A percentile compares a stretch with the other conserved stretches of the same genome.
These are phyloP conservation scores for Diachrysia chrysitis DNA, from an alignment of 2,888 invertebrate genomes.

Conservation along the genomic window DNA sequence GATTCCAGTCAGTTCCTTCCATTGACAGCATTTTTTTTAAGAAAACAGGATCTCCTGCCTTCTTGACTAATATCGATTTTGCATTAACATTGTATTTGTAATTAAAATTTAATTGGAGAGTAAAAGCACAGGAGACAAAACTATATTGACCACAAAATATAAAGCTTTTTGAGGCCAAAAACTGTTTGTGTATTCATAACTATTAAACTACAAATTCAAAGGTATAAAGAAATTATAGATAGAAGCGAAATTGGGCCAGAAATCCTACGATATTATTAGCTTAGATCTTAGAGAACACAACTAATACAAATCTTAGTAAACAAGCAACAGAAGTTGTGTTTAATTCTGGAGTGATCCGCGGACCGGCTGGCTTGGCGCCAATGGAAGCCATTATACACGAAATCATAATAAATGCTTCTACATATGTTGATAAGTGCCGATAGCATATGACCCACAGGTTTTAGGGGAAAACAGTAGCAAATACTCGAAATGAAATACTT, in stretches of 20 bases:
- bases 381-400: conserved; percentile 55
- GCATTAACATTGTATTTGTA: too few relatives aligned
- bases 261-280: conserved; percentile 5
- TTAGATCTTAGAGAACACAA: conserved; percentile 24
- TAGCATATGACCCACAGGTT: conserved; percentile 44
- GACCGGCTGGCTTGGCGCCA: conserved; percentile 66
- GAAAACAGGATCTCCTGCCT: too few relatives aligned
- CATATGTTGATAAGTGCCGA: conserved; percentile 49
- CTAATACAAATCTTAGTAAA: conserved; percentile 39
- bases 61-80: too few relatives aligned
- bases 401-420: conserved; percentile 61
- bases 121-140: too few relatives aligned
- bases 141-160: too few relatives aligned
- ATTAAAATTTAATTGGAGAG: too few relatives aligned
- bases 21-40: too few relatives aligned
- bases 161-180: too few relatives aligned
- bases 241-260: neutral
- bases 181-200: too few relatives aligned
- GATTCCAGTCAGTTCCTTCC: too few relatives aligned
- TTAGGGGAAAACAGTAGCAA: neutral
- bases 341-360: conserved; percentile 69
- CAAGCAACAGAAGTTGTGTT: conserved; percentile 50
- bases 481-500: too few relatives aligned
- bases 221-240: neutral
- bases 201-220: neutral